Percentiles rank a stretch among this genome's conserved stretches.
These are phyloP conservation scores for Pelvicachromis taeniatus DNA, from an alignment of 2,113 vertebrate species.

Conservation along the genomic window DNA sequence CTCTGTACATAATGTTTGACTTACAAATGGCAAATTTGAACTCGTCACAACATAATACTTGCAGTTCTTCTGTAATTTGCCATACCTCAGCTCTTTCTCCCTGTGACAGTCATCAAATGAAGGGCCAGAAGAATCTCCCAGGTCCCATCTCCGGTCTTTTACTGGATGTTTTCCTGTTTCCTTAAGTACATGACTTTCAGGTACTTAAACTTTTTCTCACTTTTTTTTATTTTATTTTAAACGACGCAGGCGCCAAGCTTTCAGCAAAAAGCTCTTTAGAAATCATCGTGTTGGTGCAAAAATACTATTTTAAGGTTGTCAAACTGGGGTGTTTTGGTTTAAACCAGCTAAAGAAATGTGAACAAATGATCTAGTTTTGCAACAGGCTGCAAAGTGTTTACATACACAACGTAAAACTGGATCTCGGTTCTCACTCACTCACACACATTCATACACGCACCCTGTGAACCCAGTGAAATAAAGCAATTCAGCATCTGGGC, in stretches of 20 bases:
- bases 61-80: neutral
- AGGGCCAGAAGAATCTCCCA: neutral
- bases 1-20: neutral
- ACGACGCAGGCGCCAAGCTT: neutral
- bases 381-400: neutral
- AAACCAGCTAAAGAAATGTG: neutral
- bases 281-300: neutral
- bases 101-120: neutral
- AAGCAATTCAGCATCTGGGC: slow-evolving; percentile 43
- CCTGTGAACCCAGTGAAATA: slow-evolving; percentile 6
- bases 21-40: neutral
- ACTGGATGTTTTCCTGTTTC: neutral
- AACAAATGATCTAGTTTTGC: neutral
- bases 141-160: neutral
- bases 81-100: neutral
- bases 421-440: neutral
- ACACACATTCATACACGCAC: neutral
- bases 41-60: neutral
- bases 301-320: neutral
- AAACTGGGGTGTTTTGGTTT: neutral
- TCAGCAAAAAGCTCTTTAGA: neutral
- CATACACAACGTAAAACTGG: neutral
- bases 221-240: accelerated
- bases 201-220: too few species aligned
- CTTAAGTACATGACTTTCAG: neutral